Evolutionary conservation across 1,140 invertebrate species (phyloP), one percentile per base, ranked within the genome.

Genomic region (Drosophila setifemur): DNA sequence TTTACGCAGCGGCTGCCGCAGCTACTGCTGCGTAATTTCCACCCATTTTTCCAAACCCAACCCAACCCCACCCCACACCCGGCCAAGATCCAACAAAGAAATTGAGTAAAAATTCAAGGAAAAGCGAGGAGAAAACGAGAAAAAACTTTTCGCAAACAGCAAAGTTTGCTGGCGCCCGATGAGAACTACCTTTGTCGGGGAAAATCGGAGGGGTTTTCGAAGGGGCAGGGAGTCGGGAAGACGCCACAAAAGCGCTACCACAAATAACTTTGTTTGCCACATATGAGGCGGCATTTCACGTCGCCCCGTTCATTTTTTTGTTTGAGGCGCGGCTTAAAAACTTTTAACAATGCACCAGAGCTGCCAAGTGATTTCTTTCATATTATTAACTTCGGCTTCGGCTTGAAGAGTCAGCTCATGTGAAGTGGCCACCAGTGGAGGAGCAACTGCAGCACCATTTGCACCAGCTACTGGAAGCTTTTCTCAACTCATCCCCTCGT

Each of bases 321-420:
- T 85, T 85, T 86, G 79, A 86, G 74, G 71, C 81, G 79, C 78
- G 72, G 85, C 85, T 85, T 88, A 88, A 88, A 79, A 85, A 88
- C 78, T 88, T 88, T 88, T 73, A 79, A 88, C 85, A 88, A 88
- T 85, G 85, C 85, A 88, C 75, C 87, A 87, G 82, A 61, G 82
- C 78, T 64, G 82, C 82, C 76, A 88, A 88, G 85, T 88, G 85
- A 85, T 88, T 79, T 88, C 79, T 88, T 76, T 79, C 79, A 73
- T 79, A 88, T 88, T 88, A 88, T 88, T 88, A 86, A 86, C 81
- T 86, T 86, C 68, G 75, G 67, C 67, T 71, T 29, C 54, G 75
- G 67, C 67, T 71, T 29, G 53, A 71, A 58, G 66, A 35, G 52
- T n/a, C 42, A 39, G 49, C 68, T 77, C 69, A 85, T 69, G 55